Evolutionary conservation across 1,140 invertebrate species (phyloP).

Genomic region (Eufriesea mexicana): DNA sequence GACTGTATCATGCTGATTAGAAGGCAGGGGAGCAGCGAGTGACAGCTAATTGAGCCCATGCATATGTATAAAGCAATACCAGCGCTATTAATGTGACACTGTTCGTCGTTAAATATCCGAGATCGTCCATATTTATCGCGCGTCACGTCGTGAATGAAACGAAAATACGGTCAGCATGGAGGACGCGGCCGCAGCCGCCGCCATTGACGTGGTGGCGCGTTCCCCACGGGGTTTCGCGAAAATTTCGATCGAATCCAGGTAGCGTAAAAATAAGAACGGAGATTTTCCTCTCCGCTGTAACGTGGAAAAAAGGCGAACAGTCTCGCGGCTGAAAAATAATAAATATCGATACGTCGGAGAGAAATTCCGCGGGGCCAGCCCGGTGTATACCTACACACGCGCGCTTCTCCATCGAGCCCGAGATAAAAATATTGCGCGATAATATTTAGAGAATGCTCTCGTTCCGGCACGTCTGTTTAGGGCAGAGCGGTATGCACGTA

Average conservation of each 20-base stretch:
- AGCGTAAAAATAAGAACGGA: slow-evolving; percentile 3
- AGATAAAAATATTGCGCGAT: slow-evolving; percentile 71
- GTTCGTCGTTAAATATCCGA: slow-evolving; percentile 30
- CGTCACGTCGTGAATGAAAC: slow-evolving; percentile 5
- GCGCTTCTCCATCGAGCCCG: slow-evolving; percentile 26
- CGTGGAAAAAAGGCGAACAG: neutral
- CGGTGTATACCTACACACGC: neutral
- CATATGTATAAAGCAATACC: slow-evolving; percentile 48
- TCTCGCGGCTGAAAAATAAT: slow-evolving; percentile 17
- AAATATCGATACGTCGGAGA: slow-evolving; percentile 44
- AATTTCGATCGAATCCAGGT: neutral
- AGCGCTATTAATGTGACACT: slow-evolving; percentile 27
- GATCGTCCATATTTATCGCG: slow-evolving; percentile 28
- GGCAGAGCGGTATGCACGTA: slow-evolving; percentile 39
- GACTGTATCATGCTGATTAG: slow-evolving; percentile 10
- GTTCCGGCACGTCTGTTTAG: slow-evolving; percentile 60
- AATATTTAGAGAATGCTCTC: slow-evolving; percentile 75
- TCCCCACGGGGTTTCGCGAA: too few species aligned
- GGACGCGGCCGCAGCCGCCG: too few species aligned
- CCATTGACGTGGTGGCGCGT: neutral
- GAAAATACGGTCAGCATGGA: neutral
- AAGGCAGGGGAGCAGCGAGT: slow-evolving; percentile 1
- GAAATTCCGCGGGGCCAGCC: slow-evolving; percentile 15
- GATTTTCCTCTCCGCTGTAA: neutral
- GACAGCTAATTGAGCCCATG: slow-evolving; percentile 40